These are phyloP conservation scores for Lucilia sericata DNA, from an alignment of 1,140 invertebrate species.

Conservation along the genomic window DNA sequence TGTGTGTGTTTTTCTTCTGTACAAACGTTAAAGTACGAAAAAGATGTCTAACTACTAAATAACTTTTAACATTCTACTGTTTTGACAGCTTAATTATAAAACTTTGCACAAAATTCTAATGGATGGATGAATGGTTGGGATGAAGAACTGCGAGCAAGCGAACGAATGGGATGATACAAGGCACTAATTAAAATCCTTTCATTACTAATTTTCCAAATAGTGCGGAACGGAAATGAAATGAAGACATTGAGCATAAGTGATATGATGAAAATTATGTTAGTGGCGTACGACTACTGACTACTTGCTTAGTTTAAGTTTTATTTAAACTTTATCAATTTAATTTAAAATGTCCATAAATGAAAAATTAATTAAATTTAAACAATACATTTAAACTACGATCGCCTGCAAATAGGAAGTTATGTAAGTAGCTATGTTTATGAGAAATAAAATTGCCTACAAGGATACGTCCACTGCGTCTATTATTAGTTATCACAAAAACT, in stretches of 20 bases:
- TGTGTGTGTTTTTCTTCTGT: neutral
- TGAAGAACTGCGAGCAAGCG: neutral
- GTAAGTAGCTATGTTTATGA: too few species aligned
- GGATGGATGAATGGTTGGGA: neutral
- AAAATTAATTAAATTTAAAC: too few species aligned
- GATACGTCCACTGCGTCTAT: too few species aligned
- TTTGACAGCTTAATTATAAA: slow-evolving; percentile 44
- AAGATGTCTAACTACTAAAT: slow-evolving; percentile 25
- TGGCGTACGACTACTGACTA: too few species aligned
- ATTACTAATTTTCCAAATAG: slow-evolving; percentile 33
- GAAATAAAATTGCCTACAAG: too few species aligned
- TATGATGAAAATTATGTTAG: too few species aligned
- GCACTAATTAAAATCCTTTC: slow-evolving; percentile 27
- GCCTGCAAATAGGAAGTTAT: too few species aligned
- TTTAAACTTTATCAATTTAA: too few species aligned
- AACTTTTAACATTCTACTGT: slow-evolving; percentile 38
- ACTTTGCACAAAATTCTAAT: slow-evolving; percentile 15
- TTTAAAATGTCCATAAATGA: too few species aligned
- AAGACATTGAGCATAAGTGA: neutral
- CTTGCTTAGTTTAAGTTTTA: too few species aligned
- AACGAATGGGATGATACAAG: slow-evolving; percentile 16
- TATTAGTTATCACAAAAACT: too few species aligned
- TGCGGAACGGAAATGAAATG: neutral
- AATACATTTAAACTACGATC: too few species aligned
- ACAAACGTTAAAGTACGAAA: slow-evolving; percentile 24